Evolutionary conservation across 1,140 invertebrate genomes (phyloP).

Genomic region (Zeugodacus cucurbitae): DNA sequence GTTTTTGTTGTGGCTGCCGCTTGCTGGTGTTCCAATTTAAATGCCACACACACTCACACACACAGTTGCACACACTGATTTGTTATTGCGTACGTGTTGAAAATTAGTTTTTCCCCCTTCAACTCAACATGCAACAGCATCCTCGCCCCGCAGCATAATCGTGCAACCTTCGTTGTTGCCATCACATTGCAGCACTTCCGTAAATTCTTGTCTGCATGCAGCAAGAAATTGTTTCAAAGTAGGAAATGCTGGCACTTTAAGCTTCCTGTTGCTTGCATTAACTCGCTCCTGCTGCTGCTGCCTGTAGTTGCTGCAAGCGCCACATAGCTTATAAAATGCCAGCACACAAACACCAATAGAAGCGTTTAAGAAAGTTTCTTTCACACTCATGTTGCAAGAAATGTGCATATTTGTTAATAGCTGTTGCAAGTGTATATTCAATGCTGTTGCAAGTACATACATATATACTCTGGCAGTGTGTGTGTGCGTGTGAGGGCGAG

Average conservation of each 20-base stretch:
- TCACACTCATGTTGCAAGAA: neutral
- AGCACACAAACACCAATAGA: neutral
- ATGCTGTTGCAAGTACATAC: neutral
- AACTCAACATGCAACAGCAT: neutral
- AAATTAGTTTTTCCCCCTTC: conserved; percentile 15
- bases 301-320: neutral
- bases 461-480: neutral
- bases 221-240: conserved; percentile 34
- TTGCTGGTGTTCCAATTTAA: neutral
- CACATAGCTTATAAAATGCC: neutral
- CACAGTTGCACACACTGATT: neutral
- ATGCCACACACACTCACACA: neutral
- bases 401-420: neutral
- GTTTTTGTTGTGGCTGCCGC: neutral
- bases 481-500: neutral
- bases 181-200: neutral
- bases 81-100: neutral
- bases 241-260: conserved; percentile 34
- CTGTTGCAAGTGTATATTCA: neutral
- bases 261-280: conserved; percentile 18
- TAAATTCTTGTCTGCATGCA: neutral
- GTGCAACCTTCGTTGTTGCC: neutral
- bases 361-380: neutral
- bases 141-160: neutral
- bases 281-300: neutral